Percentiles rank a stretch among this genome's conserved stretches.
phyloP scores from a whole-genome alignment of 2,888 invertebrate species.

The Dynastes grantii region DNA sequence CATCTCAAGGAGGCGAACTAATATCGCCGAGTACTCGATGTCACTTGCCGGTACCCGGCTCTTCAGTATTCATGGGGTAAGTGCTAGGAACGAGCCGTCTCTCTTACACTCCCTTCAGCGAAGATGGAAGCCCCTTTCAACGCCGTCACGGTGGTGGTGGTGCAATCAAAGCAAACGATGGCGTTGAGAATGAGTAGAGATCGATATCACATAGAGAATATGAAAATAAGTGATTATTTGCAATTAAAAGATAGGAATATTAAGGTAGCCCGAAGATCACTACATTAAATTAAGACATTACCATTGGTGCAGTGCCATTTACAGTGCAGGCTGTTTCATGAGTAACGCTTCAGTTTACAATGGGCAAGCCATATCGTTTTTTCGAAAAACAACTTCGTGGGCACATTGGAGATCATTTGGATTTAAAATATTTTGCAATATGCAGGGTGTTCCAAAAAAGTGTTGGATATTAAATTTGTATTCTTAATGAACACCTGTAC shows the following conservation, averaged over 20 bases:
- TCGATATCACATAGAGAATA: constrained; percentile 35
- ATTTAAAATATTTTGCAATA: too few relatives aligned
- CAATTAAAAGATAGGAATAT: neutral
- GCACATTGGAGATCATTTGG: too few relatives aligned
- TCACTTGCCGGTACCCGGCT: constrained; percentile 62
- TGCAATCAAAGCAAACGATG: constrained; percentile 48
- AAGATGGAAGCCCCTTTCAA: constrained; percentile 9
- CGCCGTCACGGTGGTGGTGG: constrained; percentile 13
- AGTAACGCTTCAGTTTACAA: too few relatives aligned
- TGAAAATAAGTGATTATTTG: constrained; percentile 5
- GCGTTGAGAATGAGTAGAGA: constrained; percentile 11
- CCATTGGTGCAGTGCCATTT: too few relatives aligned
- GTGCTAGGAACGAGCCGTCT: constrained; percentile 48
- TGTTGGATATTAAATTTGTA: too few relatives aligned
- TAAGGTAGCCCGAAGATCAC: neutral
- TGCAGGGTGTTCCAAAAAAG: too few relatives aligned
- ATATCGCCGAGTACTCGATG: constrained; percentile 64
- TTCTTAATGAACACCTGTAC: too few relatives aligned
- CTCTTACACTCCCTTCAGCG: constrained; percentile 18
- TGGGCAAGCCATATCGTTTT: too few relatives aligned
- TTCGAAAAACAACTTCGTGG: too few relatives aligned
- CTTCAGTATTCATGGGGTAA: constrained; percentile 61
- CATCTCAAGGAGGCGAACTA: constrained; percentile 58
- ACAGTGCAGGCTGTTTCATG: too few relatives aligned
- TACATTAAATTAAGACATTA: too few relatives aligned